A percentile compares a stretch with the other conserved stretches of the same genome.
Evolutionary conservation across 2,888 invertebrate species (phyloP).

Genomic region (Allophyes oxyacanthae): DNA sequence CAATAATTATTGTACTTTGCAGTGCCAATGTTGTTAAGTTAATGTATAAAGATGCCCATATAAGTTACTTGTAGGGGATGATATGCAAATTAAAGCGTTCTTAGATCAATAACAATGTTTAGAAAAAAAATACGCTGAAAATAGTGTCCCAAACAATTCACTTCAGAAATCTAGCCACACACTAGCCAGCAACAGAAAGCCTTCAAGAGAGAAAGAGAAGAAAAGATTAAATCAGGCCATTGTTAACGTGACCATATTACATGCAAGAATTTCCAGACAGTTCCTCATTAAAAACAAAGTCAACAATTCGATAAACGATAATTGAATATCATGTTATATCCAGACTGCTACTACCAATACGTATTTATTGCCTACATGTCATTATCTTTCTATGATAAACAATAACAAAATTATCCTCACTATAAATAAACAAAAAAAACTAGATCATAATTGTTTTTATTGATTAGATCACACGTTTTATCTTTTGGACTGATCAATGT

Average conservation of each 20-base stretch:
- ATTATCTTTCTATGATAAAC: conserved; percentile 30
- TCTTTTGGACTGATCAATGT: not conserved
- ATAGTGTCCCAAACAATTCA: not conserved
- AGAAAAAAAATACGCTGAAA: too few relatives aligned
- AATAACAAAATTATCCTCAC: conserved; percentile 24
- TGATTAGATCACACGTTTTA: conserved; percentile 17
- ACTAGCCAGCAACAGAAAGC: not conserved
- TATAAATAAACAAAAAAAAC: conserved; percentile 30
- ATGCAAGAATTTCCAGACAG: conserved; percentile 3
- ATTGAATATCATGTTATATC: conserved; percentile 7
- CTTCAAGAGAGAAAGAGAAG: conserved; percentile 8
- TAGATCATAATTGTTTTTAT: conserved; percentile 19
- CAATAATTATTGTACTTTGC: too few relatives aligned
- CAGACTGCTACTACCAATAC: conserved; percentile 9
- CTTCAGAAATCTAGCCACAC: not conserved
- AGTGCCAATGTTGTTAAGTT: too few relatives aligned
- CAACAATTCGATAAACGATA: conserved; percentile 11
- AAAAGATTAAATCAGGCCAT: conserved; percentile 9
- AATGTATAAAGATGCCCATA: too few relatives aligned
- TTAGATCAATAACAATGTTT: too few relatives aligned
- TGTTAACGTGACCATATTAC: conserved; percentile 2
- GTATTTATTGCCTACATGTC: conserved; percentile 8
- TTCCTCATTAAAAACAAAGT: conserved; percentile 26
- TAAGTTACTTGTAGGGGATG: too few relatives aligned
- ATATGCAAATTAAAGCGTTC: too few relatives aligned